Evolutionary conservation across 1,140 invertebrate species (phyloP), one percentile per base, ranked within the genome.

Genomic region (Mizuhopecten yessoensis): DNA sequence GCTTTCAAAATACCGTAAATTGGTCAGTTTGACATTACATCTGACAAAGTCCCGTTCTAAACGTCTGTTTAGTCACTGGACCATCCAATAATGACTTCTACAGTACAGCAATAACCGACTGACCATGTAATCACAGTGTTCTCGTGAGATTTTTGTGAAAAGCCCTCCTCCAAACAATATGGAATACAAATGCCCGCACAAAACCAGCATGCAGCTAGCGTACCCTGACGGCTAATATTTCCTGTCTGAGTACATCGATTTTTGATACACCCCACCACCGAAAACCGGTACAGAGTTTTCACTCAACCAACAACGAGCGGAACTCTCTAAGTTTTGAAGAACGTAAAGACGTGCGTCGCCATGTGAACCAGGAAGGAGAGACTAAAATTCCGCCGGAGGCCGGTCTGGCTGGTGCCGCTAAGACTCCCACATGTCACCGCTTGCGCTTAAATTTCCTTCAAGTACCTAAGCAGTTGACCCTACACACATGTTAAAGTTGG

Each of bases 301-400:
- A 75, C 57, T 75, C 57, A 75, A 75, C 57, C 57, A 75, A 75
- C 57, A 75, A 75, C 57, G n/a, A 75, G 57, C 57, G 57, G 57
- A 75, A 75, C 57, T 75, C 57, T 75, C 57, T 75, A 75, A n/a
- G 57, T n/a, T 75, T 75, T 75, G 57, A 75, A 75, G 57, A 75
- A 75, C 57, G 57, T 75, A 75, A 75, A 75, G 57, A 75, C 57
- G 23, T 75, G 23, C 57, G 57, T 75, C 57, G 57, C 57, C 57
- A 75, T 75, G 57, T 75, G 57, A 75, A 75, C 57, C 57, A 75
- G 33, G 34, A 34, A 34, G 86, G 34, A 87, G 34, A 36, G 86
- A 87, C 86, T 87, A 87, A 87, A 87, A 87, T 87, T 36, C 86
- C 33, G 34, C 33, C 86, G 86, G 86, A 87, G 34, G 34, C 34